Evolutionary conservation across 2,888 invertebrate genomes (phyloP).

Genomic region (Napeogenes inachia): DNA sequence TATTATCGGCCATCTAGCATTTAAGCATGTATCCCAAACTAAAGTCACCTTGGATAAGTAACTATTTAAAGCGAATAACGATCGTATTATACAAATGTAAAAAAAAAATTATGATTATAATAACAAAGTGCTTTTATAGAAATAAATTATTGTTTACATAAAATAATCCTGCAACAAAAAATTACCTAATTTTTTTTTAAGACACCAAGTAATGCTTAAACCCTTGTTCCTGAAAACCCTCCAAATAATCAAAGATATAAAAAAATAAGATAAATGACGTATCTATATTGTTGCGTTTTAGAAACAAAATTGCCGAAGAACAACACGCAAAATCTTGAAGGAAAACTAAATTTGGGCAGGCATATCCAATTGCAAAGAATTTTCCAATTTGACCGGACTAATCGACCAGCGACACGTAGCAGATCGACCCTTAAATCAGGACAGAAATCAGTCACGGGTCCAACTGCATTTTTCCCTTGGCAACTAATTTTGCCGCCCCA

Average conservation of each 20-base stretch:
- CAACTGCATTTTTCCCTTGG: conserved; percentile 71
- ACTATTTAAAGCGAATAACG: too few species aligned
- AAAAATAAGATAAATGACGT: not conserved
- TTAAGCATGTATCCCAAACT: conserved; percentile 3
- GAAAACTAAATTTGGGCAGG: conserved; percentile 9
- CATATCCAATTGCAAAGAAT: conserved; percentile 43
- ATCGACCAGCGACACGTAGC: conserved; percentile 63
- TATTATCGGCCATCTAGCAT: conserved; percentile 59
- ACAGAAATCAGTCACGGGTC: conserved; percentile 63
- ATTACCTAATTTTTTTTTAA: too few species aligned
- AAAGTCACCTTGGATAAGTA: too few species aligned
- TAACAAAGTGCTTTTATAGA: too few species aligned
- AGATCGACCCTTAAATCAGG: conserved; percentile 47
- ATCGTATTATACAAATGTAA: too few species aligned
- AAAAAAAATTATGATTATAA: too few species aligned
- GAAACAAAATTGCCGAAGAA: not conserved
- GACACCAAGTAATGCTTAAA: too few species aligned
- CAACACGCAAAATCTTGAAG: not conserved
- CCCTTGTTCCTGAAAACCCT: too few species aligned
- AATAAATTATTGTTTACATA: too few species aligned
- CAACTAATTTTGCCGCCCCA: conserved; percentile 71
- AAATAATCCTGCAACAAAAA: too few species aligned
- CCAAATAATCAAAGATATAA: too few species aligned
- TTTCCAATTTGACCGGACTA: conserved; percentile 63
- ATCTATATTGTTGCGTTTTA: not conserved